Base-by-base conservation (phyloP, 2,113 vertebrate species). In the Phylloscopus trochilus region DNA sequence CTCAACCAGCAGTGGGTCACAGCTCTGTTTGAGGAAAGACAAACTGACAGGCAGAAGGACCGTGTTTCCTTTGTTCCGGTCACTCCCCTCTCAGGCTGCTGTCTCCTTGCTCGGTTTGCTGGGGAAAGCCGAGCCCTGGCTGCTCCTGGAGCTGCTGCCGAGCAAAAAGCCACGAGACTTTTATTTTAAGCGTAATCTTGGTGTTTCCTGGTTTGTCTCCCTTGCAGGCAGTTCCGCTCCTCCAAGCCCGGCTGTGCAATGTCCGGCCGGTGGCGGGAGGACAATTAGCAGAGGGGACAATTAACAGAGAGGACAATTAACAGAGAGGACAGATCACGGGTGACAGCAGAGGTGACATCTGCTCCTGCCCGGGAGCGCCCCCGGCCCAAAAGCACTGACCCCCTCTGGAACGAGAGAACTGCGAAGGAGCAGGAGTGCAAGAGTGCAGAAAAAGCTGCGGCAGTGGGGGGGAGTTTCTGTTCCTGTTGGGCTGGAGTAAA, bases 201-300 rank as follows among this genome's bases (percentile, higher is more conserved):
- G 55, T 47, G 22, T 55, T 78, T 78, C 10, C 35, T 53, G 70
- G 27, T 75, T 87, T 92, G 13, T 73, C 49, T 83, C 43, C 59
- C 49, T 91, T 12, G 56, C 28, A 66, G 44, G 76, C 77, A 37
- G 76, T 56, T 83, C 68, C 52, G 69, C 46, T 79, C 37, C 73
- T 20, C 2, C 85, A 43, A 30, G 1, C 3, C 30, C 58, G 4
- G 0, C 4, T 4, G 49, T 1, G 4, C 24, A 35, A 13, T 6
- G 3, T 18, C 0, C 2, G 0, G 0, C 18, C 11, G 3, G 46
- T 1, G 53, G 30, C 0, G 0, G 62, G 64, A 30, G 87, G 56
- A 31, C 37, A 11, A 72, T 35, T 67, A 33, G 24, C 16, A n/a
- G n/a, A n/a, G n/a, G n/a, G n/a, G n/a, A n/a, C n/a, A n/a, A n/a